Evolutionary conservation across 1,140 invertebrate species (phyloP), one percentile per base, ranked within the genome.

Genomic region (Tetranychus cinnabarinus): DNA sequence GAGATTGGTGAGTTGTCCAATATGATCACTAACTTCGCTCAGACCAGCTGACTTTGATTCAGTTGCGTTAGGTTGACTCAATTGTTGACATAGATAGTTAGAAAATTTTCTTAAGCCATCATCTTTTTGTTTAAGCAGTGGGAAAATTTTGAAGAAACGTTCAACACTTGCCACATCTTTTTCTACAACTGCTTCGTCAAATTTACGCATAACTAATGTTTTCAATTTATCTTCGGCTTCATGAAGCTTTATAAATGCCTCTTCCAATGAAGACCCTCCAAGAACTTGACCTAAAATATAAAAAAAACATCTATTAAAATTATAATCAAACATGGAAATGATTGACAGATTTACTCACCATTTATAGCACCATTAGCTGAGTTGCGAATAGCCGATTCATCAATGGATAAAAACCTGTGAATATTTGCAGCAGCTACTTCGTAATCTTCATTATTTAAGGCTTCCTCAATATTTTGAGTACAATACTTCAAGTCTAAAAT

Each of bases 71-170:
- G 8, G 13, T n/a, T 13, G n/a, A 31, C 7, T 31, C 69, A 85
- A 81, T 75, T 90, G 87, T 7, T 80, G 76, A 66, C 85, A 85
- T 3, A 98, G 77, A 73, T 93, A 97, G 33, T 79, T 78, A n/a
- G 88, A 86, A 71, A 96, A 95, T 68, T 90, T 83, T 62, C 82
- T 80, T 2, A 98, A 77, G 0, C 95, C 95, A 69, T 89, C 86
- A 52, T 85, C 79, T 64, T 96, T 86, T 73, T 90, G 84, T 50
- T 88, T 88, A 4, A 98, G 76, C 34, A 97, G 76, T 2, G 95
- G 95, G 74, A 97, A 98, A 68, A 98, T 84, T 74, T 97, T 98
- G 70, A 98, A 98, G 72, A 97, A 92, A 64, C 92, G 72, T 70
- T 97, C 92, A 23, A 97, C 85, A 3, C 87, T 87, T 3, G 85